Evolutionary conservation across 2,797 vertebrate genomes (phyloP), one percentile per base, ranked within the genome.

Genomic region (Perodicticus potto): DNA sequence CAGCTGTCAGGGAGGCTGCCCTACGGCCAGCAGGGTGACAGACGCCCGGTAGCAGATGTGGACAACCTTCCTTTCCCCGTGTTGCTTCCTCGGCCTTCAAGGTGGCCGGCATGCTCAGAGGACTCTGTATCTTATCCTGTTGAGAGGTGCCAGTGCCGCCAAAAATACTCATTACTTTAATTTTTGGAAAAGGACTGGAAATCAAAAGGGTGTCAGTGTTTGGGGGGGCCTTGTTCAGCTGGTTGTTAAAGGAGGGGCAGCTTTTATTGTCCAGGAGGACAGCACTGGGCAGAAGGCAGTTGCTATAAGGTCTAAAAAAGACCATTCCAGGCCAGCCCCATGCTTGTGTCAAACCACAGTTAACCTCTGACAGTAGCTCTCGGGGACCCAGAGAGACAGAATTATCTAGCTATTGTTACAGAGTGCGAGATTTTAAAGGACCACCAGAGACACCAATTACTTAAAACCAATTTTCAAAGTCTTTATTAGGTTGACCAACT

Each of bases 121-220:
- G 49, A 49, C 49, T 49, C 49, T 27, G 22, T n/a, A 19, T 84
- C 55, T 37, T 49, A 22, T 45, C 11, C 40, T 82, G 27, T 93
- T 63, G 70, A 22, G 29, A 89, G 32, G 29, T 72, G 20, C 2
- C 40, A 12, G 14, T 61, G 9, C 53, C 45, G 86, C 43, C 37
- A 74, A 77, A 95, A 89, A 67, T 16, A 63, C 19, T 57, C 20
- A 8, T 20, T 76, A 49, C 76, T 87, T 89, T 85, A 88, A 72
- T 40, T 70, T 89, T 89, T 34, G 76, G 53, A 81, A 84, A 89
- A 73, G 16, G 69, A 49, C 9, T 32, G 74, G 32, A 82, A 59
- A 34, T 73, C 29, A n/a, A 27, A 91, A 59, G 7, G 55, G 3
- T 22, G 4, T 70, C 37, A 13, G 5, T 76, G 34, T 57, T n/a